phyloP scores from a whole-genome alignment of 1,140 invertebrate species.

The Zophobas morio region DNA sequence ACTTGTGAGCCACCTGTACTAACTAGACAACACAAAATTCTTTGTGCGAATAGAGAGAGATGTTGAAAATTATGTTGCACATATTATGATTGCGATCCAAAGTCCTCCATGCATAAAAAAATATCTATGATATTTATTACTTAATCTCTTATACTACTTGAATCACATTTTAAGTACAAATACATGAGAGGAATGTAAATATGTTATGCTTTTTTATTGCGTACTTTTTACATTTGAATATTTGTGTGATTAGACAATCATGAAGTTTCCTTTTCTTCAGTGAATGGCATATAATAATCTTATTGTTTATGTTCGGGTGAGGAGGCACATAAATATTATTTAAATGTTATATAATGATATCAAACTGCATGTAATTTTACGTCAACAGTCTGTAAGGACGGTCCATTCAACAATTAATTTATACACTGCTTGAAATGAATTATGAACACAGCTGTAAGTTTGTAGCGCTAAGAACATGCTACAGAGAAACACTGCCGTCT shows the following conservation, averaged over 20 bases:
- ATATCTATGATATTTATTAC: constrained; percentile 64
- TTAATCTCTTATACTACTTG: constrained; percentile 62
- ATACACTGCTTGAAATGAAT: constrained; percentile 52
- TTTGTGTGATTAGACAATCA: background rate
- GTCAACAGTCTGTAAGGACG: constrained; percentile 58
- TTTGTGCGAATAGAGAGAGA: constrained; percentile 52
- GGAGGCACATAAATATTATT: constrained; percentile 62
- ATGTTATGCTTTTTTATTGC: constrained; percentile 56
- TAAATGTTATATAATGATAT: constrained; percentile 50
- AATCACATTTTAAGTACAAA: constrained; percentile 65
- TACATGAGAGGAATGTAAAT: constrained; percentile 59
- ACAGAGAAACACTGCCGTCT: constrained; percentile 44
- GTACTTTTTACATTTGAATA: constrained; percentile 53
- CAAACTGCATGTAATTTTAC: constrained; percentile 41
- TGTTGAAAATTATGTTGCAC: constrained; percentile 39
- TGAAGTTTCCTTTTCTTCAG: constrained; percentile 5
- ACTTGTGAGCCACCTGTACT: background rate
- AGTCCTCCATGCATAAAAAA: constrained; percentile 63
- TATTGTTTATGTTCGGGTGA: constrained; percentile 54
- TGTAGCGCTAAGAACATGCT: background rate
- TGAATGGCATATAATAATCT: constrained; percentile 43
- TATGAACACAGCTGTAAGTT: constrained; percentile 56
- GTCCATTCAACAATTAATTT: constrained; percentile 56
- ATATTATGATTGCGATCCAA: constrained; percentile 36
- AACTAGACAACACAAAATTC: background rate